phyloP scores from a whole-genome alignment of 2,888 invertebrate genomes.

The Keiferia lycopersicella region DNA sequence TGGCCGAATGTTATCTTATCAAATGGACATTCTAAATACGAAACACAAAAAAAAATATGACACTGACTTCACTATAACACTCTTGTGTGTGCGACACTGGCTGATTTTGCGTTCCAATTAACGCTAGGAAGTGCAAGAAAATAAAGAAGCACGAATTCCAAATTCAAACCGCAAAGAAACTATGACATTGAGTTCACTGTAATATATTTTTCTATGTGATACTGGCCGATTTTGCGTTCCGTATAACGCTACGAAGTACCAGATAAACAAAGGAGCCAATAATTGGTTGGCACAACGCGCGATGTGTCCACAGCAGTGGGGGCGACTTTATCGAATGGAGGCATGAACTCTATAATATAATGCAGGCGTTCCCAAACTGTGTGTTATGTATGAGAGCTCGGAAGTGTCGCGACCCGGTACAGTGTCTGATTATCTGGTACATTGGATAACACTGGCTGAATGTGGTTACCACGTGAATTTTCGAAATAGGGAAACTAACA shows the following conservation, averaged over 20 bases:
- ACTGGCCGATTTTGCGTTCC: constrained; percentile 1
- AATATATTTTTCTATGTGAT: neutral
- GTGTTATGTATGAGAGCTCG: too few relatives aligned
- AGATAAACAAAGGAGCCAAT: neutral
- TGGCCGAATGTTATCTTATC: constrained; percentile 18
- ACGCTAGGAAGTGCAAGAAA: neutral
- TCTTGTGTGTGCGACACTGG: neutral
- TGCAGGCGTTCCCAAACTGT: too few relatives aligned
- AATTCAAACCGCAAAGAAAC: neutral
- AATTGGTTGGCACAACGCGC: neutral
- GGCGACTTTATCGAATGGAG: constrained; percentile 1
- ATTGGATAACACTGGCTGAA: too few relatives aligned
- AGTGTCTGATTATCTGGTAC: neutral
- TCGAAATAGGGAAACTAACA: too few relatives aligned
- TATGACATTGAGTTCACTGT: neutral
- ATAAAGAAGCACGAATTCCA: neutral
- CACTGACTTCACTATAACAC: neutral
- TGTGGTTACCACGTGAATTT: too few relatives aligned
- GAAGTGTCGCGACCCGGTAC: too few relatives aligned
- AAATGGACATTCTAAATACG: neutral
- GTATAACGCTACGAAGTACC: neutral
- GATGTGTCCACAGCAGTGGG: neutral
- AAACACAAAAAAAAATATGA: neutral
- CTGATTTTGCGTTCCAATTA: neutral
- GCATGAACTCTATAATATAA: neutral